Percentiles rank a stretch among this genome's conserved stretches.
phyloP scores from a whole-genome alignment of 1,140 invertebrate genomes.

The Listronotus bonariensis region DNA sequence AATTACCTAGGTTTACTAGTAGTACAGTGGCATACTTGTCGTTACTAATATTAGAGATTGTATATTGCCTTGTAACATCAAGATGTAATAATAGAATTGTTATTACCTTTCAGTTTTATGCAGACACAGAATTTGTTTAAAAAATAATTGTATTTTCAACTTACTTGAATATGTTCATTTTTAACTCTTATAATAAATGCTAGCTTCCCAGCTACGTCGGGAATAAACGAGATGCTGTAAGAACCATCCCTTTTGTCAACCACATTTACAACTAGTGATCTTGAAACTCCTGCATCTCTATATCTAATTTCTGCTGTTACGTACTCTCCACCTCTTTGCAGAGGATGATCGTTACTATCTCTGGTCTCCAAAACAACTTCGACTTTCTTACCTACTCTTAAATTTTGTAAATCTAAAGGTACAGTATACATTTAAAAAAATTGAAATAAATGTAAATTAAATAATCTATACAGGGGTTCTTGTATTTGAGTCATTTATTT shows the following conservation, averaged over 20 bases:
- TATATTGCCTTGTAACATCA: too few relatives aligned
- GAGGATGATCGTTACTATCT: slow-evolving; percentile 60
- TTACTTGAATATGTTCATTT: slow-evolving; percentile 66
- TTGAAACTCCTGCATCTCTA: slow-evolving; percentile 56
- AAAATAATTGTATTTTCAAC: neutral
- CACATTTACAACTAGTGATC: slow-evolving; percentile 62
- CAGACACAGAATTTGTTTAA: too few relatives aligned
- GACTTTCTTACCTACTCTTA: slow-evolving; percentile 58
- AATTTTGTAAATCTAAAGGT: slow-evolving; percentile 50
- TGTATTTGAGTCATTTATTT: too few relatives aligned
- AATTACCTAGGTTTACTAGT: too few relatives aligned
- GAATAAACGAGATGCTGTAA: slow-evolving; percentile 63
- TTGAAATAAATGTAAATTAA: neutral
- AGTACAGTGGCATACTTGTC: too few relatives aligned
- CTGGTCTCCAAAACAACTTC: slow-evolving; percentile 59
- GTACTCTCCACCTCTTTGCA: slow-evolving; percentile 61
- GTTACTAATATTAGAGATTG: too few relatives aligned
- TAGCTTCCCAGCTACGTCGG: slow-evolving; percentile 65
- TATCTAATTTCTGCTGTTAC: slow-evolving; percentile 56
- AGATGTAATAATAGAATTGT: too few relatives aligned
- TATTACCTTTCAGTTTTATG: too few relatives aligned
- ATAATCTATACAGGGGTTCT: too few relatives aligned
- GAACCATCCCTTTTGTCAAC: slow-evolving; percentile 65
- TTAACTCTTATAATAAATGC: slow-evolving; percentile 64
- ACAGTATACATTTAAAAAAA: neutral